Percentiles rank a stretch among this genome's conserved stretches.
These are phyloP conservation scores for Amiota mariae DNA, from an alignment of 2,888 invertebrate genomes.

Conservation along the genomic window DNA sequence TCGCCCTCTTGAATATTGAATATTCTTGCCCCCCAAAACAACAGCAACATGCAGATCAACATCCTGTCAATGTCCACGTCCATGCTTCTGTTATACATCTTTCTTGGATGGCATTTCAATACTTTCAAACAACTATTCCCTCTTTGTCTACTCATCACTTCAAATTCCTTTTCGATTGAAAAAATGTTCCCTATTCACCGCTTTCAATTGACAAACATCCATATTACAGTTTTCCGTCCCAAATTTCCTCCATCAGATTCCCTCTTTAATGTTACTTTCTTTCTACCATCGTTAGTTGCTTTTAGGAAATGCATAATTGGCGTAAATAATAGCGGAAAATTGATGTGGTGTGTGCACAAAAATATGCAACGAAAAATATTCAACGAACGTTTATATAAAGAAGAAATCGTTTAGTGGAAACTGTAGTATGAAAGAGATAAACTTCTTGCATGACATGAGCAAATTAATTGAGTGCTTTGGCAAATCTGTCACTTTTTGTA, in stretches of 20 bases:
- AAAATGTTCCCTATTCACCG: too few relatives aligned
- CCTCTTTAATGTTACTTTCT: not conserved
- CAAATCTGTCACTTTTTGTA: not conserved
- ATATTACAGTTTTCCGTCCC: not conserved
- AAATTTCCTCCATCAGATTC: not conserved
- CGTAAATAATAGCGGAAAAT: slow-evolving; percentile 41
- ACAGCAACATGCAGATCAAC: too few relatives aligned
- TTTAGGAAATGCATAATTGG: slow-evolving; percentile 44
- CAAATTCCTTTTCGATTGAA: too few relatives aligned
- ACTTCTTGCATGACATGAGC: not conserved
- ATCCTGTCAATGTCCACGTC: too few relatives aligned
- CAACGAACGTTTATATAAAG: not conserved
- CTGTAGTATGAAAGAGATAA: not conserved
- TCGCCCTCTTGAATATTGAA: not conserved
- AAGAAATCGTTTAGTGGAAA: not conserved
- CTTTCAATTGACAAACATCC: not conserved
- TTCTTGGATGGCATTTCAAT: too few relatives aligned
- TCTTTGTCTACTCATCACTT: too few relatives aligned
- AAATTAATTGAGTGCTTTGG: slow-evolving; percentile 21
- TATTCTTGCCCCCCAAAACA: too few relatives aligned
- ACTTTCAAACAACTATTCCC: too few relatives aligned
- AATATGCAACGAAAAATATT: slow-evolving; percentile 40
- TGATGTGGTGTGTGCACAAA: slow-evolving; percentile 38
- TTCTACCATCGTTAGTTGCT: not conserved
- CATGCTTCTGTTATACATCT: too few relatives aligned